Evolutionary conservation across 2,113 vertebrate genomes (phyloP).

Genomic region (Chinchilla lanigera): DNA sequence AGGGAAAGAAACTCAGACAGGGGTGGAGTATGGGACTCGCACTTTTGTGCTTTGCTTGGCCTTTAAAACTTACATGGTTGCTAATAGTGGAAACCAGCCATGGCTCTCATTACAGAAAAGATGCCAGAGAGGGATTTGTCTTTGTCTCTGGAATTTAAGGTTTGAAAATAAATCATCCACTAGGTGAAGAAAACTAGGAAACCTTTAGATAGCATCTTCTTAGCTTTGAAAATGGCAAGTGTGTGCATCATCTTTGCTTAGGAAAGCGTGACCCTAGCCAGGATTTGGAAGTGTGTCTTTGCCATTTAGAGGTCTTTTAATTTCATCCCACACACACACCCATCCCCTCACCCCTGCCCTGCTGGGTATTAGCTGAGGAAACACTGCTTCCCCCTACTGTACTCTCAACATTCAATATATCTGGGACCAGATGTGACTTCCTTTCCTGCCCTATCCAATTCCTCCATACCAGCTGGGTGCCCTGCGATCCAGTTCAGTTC

Average conservation of each 20-base stretch:
- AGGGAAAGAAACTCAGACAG: not conserved
- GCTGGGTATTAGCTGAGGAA: not conserved
- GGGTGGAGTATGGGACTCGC: not conserved
- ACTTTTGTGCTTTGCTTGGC: not conserved
- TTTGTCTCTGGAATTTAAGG: not conserved
- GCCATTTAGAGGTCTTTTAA: not conserved
- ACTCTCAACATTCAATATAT: not conserved
- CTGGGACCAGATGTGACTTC: not conserved
- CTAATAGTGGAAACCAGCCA: conserved; percentile 1
- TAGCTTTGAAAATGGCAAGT: not conserved
- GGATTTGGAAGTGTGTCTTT: not conserved
- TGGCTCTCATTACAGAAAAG: not conserved
- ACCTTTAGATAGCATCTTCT: not conserved
- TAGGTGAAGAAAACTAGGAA: not conserved
- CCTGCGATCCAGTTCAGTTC: not conserved
- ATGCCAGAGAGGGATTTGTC: not conserved
- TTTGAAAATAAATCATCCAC: not conserved
- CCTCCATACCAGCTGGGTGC: not conserved
- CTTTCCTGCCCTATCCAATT: not conserved
- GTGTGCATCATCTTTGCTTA: not conserved
- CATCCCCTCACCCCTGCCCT: too few species aligned
- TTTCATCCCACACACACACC: not conserved
- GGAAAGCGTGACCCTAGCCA: not conserved
- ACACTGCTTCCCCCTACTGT: not conserved
- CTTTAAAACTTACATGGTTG: conserved; percentile 39